Percentiles rank a stretch among this genome's conserved stretches.
Conservation (phyloP, 2,797 vertebrate genomes). For the Sphaeramia orbicularis region DNA sequence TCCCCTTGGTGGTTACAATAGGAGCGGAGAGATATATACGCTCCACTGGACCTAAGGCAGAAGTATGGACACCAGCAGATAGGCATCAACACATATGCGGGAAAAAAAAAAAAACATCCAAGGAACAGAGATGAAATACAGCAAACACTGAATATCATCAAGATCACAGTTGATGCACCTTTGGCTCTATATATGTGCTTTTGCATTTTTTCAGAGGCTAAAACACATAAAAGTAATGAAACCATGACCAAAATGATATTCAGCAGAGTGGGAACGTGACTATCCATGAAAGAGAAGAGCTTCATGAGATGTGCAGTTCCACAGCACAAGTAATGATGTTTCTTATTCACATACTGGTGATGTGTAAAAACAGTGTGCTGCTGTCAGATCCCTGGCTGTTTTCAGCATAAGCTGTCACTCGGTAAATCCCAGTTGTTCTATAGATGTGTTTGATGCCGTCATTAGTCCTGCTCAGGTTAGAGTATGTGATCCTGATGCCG, state of each 20-base stretch:
- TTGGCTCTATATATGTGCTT: conserved; percentile 45
- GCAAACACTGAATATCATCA: conserved; percentile 16
- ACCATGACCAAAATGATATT: conserved; percentile 58
- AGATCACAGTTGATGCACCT: conserved; percentile 35
- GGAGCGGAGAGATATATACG: conserved; percentile 91
- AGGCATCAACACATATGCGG: conserved; percentile 33
- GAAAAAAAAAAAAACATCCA: conserved; percentile 29
- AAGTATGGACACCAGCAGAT: conserved; percentile 41
- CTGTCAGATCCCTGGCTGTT: conserved; percentile 93
- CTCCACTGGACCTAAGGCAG: conserved; percentile 91
- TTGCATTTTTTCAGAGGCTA: conserved; percentile 35
- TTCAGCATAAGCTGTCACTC: conserved; percentile 91
- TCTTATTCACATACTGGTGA: conserved; percentile 91
- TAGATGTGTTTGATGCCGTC: conserved; percentile 94
- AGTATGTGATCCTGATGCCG: conserved; percentile 94
- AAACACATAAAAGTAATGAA: conserved; percentile 47
- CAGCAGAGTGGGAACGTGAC: conserved; percentile 44
- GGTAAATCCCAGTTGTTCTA: conserved; percentile 91
- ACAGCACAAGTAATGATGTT: conserved; percentile 62
- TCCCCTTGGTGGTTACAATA: conserved; percentile 91
- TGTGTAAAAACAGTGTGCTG: conserved; percentile 92
- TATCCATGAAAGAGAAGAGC: conserved; percentile 50
- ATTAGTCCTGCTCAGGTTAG: conserved; percentile 94
- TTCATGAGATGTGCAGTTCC: conserved; percentile 44
- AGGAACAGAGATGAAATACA: conserved; percentile 26